Evolutionary conservation across 2,113 vertebrate genomes (phyloP).

Genomic region (Heterotilapia buettikoferi): DNA sequence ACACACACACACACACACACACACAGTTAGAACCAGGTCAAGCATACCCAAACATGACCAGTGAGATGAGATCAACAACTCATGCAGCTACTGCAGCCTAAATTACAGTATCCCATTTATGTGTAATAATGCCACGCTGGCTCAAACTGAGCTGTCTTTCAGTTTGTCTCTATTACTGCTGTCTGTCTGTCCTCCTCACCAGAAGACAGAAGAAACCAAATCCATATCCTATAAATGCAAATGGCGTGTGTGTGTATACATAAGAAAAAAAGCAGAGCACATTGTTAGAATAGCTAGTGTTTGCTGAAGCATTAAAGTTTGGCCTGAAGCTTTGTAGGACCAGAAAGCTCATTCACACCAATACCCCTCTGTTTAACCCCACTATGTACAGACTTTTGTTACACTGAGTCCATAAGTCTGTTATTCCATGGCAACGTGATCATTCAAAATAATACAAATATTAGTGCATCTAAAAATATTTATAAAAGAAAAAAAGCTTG

Average conservation of each 20-base stretch:
- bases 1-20: not conserved
- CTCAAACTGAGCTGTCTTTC: not conserved
- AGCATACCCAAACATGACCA: constrained; percentile 7
- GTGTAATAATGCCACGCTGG: not conserved
- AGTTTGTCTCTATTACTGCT: not conserved
- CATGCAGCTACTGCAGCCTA: constrained; percentile 7
- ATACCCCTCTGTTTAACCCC: not conserved
- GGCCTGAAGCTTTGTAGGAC: not conserved
- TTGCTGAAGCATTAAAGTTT: constrained; percentile 10
- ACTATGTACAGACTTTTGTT: not conserved
- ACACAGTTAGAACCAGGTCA: constrained; percentile 27
- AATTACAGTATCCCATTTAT: not conserved
- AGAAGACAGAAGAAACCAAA: not conserved
- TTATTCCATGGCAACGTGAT: not conserved
- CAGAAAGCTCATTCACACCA: not conserved
- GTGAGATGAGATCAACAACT: constrained; percentile 41
- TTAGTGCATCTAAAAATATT: not conserved
- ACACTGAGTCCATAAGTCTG: not conserved
- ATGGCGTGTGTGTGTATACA: not conserved
- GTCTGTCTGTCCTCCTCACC: not conserved
- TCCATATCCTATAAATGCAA: not conserved
- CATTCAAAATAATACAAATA: not conserved
- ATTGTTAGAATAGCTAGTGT: constrained; percentile 27
- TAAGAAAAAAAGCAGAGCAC: not conserved
- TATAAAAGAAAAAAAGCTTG: not conserved